Percentiles rank a stretch among this genome's conserved stretches.
Conservation (phyloP, 2,113 vertebrate species). For the Hyaena hyaena region DNA sequence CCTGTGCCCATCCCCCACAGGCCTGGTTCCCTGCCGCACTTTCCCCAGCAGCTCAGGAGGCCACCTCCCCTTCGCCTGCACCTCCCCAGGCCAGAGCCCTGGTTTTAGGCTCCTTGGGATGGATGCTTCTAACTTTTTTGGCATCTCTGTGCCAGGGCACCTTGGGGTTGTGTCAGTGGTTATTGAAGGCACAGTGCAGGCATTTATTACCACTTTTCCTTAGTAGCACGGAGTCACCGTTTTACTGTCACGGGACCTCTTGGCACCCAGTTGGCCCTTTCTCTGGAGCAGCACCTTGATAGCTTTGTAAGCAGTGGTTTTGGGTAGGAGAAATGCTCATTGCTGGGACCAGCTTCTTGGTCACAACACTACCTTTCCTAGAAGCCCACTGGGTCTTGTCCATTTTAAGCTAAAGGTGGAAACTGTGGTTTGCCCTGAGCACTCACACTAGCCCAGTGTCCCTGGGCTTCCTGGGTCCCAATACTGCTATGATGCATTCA, state of each 20-base stretch:
- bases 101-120: too few relatives aligned
- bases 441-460: neutral
- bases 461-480: neutral
- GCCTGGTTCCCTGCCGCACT: neutral
- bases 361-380: neutral
- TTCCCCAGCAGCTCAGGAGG: neutral
- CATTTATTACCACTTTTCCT: neutral
- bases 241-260: neutral
- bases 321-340: neutral
- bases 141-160: neutral
- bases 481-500: neutral
- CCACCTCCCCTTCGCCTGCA: neutral
- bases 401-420: neutral
- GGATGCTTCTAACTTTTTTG: neutral
- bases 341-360: neutral
- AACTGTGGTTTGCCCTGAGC: neutral
- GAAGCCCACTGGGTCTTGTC: neutral
- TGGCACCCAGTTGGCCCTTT: neutral
- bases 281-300: neutral
- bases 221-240: neutral
- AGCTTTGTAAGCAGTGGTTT: neutral
- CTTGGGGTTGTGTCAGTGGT: neutral
- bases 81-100: too few relatives aligned
- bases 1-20: too few relatives aligned
- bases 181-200: neutral